These are phyloP conservation scores for Myotis yumanensis DNA, from an alignment of 2,113 vertebrate genomes.

Conservation along the genomic window DNA sequence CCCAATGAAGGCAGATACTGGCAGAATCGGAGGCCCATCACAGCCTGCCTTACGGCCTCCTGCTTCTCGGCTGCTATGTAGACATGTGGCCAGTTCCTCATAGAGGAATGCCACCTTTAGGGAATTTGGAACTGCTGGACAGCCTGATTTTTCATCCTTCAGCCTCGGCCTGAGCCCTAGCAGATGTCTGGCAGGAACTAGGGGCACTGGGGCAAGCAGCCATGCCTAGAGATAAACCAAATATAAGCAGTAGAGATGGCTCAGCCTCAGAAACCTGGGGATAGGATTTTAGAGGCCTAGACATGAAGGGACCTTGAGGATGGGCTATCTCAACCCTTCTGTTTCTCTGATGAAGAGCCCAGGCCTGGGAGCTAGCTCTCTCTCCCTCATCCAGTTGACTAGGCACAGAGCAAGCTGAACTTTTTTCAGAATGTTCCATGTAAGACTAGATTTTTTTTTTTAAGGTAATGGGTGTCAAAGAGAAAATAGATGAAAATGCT, in stretches of 20 bases:
- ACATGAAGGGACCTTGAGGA: not conserved
- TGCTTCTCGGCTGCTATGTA: not conserved
- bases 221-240: not conserved
- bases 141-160: not conserved
- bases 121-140: not conserved
- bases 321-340: not conserved
- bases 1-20: not conserved
- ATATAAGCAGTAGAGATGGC: not conserved
- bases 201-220: not conserved
- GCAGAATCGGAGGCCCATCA: not conserved
- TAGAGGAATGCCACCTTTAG: not conserved
- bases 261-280: not conserved
- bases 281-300: not conserved
- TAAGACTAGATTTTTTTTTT: not conserved
- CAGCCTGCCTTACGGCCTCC: not conserved
- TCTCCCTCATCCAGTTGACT: not conserved
- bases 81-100: fast-evolving
- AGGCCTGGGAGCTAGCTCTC: not conserved
- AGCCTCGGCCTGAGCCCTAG: not conserved
- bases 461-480: not conserved
- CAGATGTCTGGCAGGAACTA: not conserved
- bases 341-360: not conserved
- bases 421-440: not conserved
- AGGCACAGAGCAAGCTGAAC: not conserved
- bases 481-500: not conserved